These are phyloP conservation scores for Apodemus sylvaticus DNA, from an alignment of 2,113 vertebrate genomes.

Conservation along the genomic window DNA sequence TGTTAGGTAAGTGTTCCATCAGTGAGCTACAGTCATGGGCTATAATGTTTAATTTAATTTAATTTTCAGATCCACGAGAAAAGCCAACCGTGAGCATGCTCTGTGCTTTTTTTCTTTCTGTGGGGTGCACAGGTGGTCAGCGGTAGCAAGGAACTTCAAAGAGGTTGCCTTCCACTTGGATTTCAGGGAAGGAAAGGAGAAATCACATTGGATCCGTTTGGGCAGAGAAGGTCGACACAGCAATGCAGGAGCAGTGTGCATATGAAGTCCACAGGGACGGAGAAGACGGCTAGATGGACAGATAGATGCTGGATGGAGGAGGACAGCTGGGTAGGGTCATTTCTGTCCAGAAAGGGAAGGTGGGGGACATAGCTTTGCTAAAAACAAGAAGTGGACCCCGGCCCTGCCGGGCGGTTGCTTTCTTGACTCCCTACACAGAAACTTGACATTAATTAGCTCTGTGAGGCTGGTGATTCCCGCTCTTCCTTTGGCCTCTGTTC, in stretches of 20 bases:
- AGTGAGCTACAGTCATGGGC: background rate
- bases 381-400: background rate
- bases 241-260: background rate
- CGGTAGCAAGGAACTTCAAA: background rate
- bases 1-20: background rate
- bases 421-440: background rate
- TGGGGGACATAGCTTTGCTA: background rate
- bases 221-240: background rate
- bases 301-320: background rate
- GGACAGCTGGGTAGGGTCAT: background rate
- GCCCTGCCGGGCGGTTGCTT: accelerated
- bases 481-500: constrained; percentile 23
- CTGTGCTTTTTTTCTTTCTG: background rate
- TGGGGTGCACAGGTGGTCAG: background rate
- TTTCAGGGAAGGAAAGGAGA: background rate
- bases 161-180: background rate
- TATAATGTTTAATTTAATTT: background rate
- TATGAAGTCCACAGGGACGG: accelerated
- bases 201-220: background rate
- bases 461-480: background rate
- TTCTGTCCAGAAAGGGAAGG: constrained; percentile 42
- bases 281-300: accelerated
- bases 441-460: background rate
- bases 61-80: background rate
- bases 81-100: background rate